Evolutionary conservation across 2,888 invertebrate genomes (phyloP), one percentile per base, ranked within the genome.

Genomic region (Dorcus hopei): DNA sequence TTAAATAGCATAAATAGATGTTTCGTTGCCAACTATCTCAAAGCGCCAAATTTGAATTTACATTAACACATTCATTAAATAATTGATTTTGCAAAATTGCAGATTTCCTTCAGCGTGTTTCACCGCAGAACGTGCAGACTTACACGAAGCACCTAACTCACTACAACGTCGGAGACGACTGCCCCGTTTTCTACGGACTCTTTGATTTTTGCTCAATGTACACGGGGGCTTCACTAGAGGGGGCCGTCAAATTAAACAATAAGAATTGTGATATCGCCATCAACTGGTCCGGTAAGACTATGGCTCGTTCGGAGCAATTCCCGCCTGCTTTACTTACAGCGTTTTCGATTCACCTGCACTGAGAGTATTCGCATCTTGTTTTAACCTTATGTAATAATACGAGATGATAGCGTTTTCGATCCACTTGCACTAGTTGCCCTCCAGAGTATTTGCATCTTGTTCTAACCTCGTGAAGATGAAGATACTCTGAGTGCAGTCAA

Each of bases 171-270:
- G 98, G 98, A 0, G 98, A 99, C 76, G 99, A 99, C 76, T 99
- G 94, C 74, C 94, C 94, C 0, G 93, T 94, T 0, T 94, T 94
- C 74, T 96, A 97, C 77, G 99, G 99, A 0, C 82, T 99, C 2
- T 99, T 95, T 79, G 97, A 99, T 74, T 99, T 99, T 78, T 99
- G 98, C 76, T 93, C 93, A 54, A 87, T 96, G 91, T 99, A 98
- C 74, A 97, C 99, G 0, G 99, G 99, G 0, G 99, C 98, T 0
- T 97, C 97, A 0, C 79, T 99, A 50, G 97, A 98, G 76, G 97
- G 97, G 14, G 97, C 98, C 0, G 93, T 95, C 79, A 95, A 97
- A 75, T 78, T 99, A 0, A 99, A 98, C 74, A 94, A 95, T 70
- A 91, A 94, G 74, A 89, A 89, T 64, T 95, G 94, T 78, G 98